These are phyloP conservation scores for Thomomys bottae DNA, from an alignment of 2,113 vertebrate genomes.

Conservation along the genomic window DNA sequence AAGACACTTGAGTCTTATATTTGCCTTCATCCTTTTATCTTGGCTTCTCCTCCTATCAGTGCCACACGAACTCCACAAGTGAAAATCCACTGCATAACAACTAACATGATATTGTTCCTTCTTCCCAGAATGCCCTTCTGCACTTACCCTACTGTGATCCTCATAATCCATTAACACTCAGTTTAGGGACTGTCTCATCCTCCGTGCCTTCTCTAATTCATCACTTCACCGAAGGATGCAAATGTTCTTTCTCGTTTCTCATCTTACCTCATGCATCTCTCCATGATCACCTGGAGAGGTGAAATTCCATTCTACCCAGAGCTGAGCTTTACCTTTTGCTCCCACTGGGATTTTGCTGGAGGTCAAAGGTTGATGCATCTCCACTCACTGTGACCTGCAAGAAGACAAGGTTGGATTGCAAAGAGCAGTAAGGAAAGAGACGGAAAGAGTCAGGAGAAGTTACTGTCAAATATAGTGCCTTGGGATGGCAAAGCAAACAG, in stretches of 20 bases:
- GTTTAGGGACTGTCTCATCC: too few species aligned
- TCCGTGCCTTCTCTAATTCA: neutral
- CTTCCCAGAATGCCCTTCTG: rapidly evolving
- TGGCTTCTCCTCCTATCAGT: too few species aligned
- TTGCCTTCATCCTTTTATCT: too few species aligned
- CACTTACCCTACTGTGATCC: neutral
- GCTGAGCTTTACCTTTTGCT: neutral
- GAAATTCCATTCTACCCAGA: neutral
- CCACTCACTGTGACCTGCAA: neutral
- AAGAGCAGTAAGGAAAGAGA: neutral
- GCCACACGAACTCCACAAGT: too few species aligned
- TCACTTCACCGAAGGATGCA: neutral
- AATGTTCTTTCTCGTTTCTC: neutral
- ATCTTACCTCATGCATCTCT: neutral
- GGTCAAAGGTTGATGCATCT: neutral
- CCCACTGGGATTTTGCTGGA: neutral
- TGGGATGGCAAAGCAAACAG: neutral
- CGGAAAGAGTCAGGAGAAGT: neutral
- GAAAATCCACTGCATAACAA: too few species aligned
- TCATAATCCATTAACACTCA: rapidly evolving
- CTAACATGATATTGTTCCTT: too few species aligned
- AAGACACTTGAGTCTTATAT: too few species aligned
- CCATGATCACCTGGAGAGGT: rapidly evolving
- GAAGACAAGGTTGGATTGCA: neutral
- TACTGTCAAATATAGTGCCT: neutral